Evolutionary conservation across 2,888 invertebrate species (phyloP), one percentile per base, ranked within the genome.

Genomic region (Agrotis segetum): DNA sequence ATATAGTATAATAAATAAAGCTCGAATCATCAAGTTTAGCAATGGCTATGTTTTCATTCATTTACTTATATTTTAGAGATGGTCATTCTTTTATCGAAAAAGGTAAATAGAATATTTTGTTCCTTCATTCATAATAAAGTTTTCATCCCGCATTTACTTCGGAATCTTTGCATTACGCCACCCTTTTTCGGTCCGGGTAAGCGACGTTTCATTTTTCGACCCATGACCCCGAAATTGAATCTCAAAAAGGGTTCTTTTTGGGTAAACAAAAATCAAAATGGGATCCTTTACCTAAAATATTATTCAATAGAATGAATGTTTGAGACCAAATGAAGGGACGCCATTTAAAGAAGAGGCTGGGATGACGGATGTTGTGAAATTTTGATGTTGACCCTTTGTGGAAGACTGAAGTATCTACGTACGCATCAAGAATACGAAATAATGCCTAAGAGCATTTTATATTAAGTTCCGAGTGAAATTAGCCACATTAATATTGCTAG

Each of bases 281-380:
- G 44, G 13, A 56, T 21, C 50, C 7, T 58, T 59, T 46, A 21
- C 29, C 21, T 58, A 65, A 60, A 60, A 69, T 63, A 61, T 67
- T 73, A 58, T 69, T 60, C 56, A 73, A 81, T 64, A 62, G 47
- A 77, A 65, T 49, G 13, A 67, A 50, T 67, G 74, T 81, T 53
- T 50, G 60, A 55, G 69, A 62, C 58, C 63, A 61, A 81, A 67
- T 69, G 21, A 60, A 9, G 40, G 49, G 61, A 34, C 6, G 9
- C 56, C 40, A 21, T 73, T 29, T 58, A 53, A 62, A 60, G 55
- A 59, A 76, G n/a, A 0, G 24, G 14, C 55, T 62, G 4, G 4
- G 7, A 55, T 47, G 24, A 24, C 34, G 47, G 11, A 24, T 71
- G 47, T 24, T 19, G 7, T 4, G n/a, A n/a, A n/a, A n/a, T n/a